These are phyloP conservation scores for Watersipora subatra DNA, from an alignment of 1,140 invertebrate species.

Conservation along the genomic window DNA sequence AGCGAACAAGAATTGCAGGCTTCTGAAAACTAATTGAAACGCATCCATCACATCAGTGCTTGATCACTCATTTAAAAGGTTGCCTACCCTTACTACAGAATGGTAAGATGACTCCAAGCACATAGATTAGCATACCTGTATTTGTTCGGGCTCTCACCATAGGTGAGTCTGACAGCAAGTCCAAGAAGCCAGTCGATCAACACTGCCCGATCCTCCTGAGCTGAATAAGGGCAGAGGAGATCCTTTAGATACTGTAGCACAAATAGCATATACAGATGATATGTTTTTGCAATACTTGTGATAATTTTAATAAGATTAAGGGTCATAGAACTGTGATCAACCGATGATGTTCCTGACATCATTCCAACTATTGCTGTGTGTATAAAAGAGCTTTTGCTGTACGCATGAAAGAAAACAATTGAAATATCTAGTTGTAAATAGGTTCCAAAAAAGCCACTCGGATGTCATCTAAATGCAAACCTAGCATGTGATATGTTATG, in stretches of 20 bases:
- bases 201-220: conserved; percentile 46
- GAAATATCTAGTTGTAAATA: not conserved
- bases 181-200: conserved; percentile 73
- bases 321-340: not conserved
- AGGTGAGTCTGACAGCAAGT: conserved; percentile 66
- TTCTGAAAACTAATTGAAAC: too few species aligned
- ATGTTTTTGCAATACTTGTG: not conserved
- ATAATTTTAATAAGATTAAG: not conserved
- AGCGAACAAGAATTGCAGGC: too few species aligned
- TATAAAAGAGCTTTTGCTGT: too few species aligned
- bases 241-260: conserved; percentile 56
- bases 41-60: too few species aligned
- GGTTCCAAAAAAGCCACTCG: too few species aligned
- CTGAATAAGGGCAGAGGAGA: conserved; percentile 50
- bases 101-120: not conserved
- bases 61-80: too few species aligned
- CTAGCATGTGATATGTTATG: too few species aligned
- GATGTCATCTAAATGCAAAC: too few species aligned
- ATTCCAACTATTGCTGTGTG: too few species aligned
- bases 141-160: conserved; percentile 49
- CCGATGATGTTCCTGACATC: too few species aligned
- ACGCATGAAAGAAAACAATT: too few species aligned
- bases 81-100: too few species aligned
- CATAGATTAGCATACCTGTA: not conserved
- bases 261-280: conserved; percentile 5